Conservation (phyloP, 2,113 vertebrate genomes). For the Aplodontia rufa region DNA sequence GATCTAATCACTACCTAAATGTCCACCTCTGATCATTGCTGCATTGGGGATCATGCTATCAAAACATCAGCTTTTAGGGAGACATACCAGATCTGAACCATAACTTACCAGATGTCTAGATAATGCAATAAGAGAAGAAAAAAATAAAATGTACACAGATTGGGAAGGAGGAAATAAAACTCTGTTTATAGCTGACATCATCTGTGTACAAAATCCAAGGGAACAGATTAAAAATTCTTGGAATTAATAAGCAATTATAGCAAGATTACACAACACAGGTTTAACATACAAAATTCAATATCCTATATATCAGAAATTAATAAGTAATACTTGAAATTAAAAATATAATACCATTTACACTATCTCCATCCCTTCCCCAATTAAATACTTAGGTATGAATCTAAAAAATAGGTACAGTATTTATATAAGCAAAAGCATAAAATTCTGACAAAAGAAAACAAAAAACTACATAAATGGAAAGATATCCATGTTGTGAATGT, state of each 20-base stretch:
- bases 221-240: neutral
- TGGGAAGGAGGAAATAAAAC: neutral
- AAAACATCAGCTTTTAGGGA: no score
- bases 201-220: neutral
- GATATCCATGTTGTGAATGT: neutral
- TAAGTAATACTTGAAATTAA: neutral
- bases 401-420: neutral
- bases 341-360: neutral
- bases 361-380: neutral
- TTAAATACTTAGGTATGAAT: neutral
- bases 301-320: neutral
- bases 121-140: neutral
- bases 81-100: no score
- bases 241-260: neutral
- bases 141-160: neutral
- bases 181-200: neutral
- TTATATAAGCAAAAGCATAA: neutral
- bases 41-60: no score
- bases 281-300: neutral
- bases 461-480: neutral
- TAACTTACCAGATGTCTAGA: neutral
- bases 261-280: neutral
- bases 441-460: neutral
- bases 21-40: no score
- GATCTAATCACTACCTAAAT: no score